Conservation (phyloP, 2,888 invertebrate genomes). For the Mythimna loreyi region DNA sequence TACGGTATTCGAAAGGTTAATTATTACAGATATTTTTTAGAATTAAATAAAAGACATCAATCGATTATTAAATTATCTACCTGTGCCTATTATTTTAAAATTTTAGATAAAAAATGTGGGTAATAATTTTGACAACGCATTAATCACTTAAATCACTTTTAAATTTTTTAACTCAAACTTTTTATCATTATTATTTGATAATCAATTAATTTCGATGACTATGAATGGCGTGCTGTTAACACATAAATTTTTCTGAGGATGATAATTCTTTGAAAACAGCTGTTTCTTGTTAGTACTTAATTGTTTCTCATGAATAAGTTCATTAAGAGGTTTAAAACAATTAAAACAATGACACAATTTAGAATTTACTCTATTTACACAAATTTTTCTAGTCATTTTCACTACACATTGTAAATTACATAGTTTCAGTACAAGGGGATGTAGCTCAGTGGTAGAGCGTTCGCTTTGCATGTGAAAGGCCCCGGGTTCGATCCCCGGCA, state of each 20-base stretch:
- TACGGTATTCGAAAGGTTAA: no score
- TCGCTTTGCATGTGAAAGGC: constrained; percentile 99
- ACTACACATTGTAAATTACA: background rate
- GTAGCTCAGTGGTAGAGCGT: constrained; percentile 99
- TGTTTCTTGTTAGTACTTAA: constrained; percentile 3
- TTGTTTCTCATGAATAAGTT: constrained; percentile 14
- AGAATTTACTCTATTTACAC: background rate
- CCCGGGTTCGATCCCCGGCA: constrained; percentile 99
- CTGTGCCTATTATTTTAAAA: no score
- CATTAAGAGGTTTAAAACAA: constrained; percentile 40
- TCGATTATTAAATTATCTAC: no score
- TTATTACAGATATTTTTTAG: no score
- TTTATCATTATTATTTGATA: no score
- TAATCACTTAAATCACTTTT: no score
- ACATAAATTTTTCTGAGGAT: background rate
- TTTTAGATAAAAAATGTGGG: no score
- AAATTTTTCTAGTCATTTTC: background rate
- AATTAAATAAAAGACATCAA: no score
- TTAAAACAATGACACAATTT: constrained; percentile 19
- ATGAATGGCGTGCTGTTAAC: background rate
- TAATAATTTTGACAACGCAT: no score
- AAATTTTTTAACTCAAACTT: no score
- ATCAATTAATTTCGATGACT: no score
- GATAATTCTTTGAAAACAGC: background rate
- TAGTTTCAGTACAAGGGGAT: constrained; percentile 89